phyloP scores from a whole-genome alignment of 2,888 invertebrate species.

The Maniola hyperantus region DNA sequence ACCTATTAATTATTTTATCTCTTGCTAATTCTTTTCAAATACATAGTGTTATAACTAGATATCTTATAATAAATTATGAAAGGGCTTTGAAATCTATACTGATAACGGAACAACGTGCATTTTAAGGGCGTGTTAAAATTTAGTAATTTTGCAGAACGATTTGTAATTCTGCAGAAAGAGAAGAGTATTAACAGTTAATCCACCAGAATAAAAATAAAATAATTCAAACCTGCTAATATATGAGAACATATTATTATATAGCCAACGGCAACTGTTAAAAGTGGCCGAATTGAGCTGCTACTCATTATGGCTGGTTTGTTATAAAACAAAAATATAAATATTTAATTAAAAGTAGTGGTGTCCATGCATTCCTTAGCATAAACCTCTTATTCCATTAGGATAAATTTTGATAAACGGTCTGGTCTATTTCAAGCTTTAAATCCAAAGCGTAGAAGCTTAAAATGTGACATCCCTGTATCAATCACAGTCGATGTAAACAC shows the following conservation, averaged over 20 bases:
- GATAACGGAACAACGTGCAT: slow-evolving; percentile 50
- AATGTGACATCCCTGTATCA: slow-evolving; percentile 60
- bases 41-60: slow-evolving; percentile 7
- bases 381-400: slow-evolving; percentile 49
- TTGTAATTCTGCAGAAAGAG: slow-evolving; percentile 35
- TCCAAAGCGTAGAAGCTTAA: slow-evolving; percentile 48
- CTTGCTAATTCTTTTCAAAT: too few species aligned
- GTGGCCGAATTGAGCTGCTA: slow-evolving; percentile 50
- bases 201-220: slow-evolving; percentile 47
- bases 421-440: slow-evolving; percentile 58
- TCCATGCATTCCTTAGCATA: slow-evolving; percentile 26
- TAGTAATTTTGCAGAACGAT: slow-evolving; percentile 40
- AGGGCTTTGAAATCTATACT: slow-evolving; percentile 49
- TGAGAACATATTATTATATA: slow-evolving; percentile 49
- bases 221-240: slow-evolving; percentile 60
- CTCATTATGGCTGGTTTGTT: slow-evolving; percentile 58
- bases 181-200: slow-evolving; percentile 46
- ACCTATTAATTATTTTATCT: too few species aligned
- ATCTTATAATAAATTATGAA: slow-evolving; percentile 31
- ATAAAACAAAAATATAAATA: slow-evolving; percentile 44
- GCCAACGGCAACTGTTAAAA: slow-evolving; percentile 52
- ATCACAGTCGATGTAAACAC: slow-evolving; percentile 65
- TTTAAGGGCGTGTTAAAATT: slow-evolving; percentile 35
- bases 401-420: slow-evolving; percentile 49
- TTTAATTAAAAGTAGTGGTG: slow-evolving; percentile 25